These are phyloP conservation scores for Xiphydria camelus DNA, from an alignment of 2,888 invertebrate species.

Conservation along the genomic window DNA sequence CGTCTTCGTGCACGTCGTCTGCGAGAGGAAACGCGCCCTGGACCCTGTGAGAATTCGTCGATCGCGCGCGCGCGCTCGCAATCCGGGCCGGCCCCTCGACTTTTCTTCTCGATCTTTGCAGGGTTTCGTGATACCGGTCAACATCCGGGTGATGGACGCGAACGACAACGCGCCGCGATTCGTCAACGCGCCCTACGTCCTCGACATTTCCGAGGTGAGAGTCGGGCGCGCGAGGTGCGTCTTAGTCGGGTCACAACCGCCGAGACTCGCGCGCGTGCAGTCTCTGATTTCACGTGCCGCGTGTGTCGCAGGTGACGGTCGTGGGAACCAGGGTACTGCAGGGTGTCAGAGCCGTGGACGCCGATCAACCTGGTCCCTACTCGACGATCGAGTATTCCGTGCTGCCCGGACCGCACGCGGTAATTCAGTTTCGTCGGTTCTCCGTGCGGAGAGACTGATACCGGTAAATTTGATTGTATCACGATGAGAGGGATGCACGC, in stretches of 20 bases:
- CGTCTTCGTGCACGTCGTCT: slow-evolving; percentile 84
- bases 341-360: slow-evolving; percentile 77
- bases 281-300: too few relatives aligned
- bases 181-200: slow-evolving; percentile 77
- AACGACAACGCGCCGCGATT: slow-evolving; percentile 89
- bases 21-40: slow-evolving; percentile 75
- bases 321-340: slow-evolving; percentile 71
- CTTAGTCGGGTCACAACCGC: too few relatives aligned
- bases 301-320: slow-evolving; percentile 61
- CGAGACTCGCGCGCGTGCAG: too few relatives aligned
- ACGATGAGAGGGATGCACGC: too few relatives aligned
- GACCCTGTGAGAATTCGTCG: slow-evolving; percentile 69
- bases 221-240: too few relatives aligned
- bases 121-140: slow-evolving; percentile 80
- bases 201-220: slow-evolving; percentile 85
- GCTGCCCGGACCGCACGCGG: slow-evolving; percentile 75
- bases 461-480: too few relatives aligned
- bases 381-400: slow-evolving; percentile 85
- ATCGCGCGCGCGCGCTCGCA: not conserved
- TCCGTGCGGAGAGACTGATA: too few relatives aligned
- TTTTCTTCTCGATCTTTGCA: slow-evolving; percentile 49
- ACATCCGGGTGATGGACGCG: slow-evolving; percentile 85
- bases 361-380: slow-evolving; percentile 86
- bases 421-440: too few relatives aligned
- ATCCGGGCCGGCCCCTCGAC: not conserved